phyloP scores from a whole-genome alignment of 2,797 vertebrate species.

The Siniperca undulata region DNA sequence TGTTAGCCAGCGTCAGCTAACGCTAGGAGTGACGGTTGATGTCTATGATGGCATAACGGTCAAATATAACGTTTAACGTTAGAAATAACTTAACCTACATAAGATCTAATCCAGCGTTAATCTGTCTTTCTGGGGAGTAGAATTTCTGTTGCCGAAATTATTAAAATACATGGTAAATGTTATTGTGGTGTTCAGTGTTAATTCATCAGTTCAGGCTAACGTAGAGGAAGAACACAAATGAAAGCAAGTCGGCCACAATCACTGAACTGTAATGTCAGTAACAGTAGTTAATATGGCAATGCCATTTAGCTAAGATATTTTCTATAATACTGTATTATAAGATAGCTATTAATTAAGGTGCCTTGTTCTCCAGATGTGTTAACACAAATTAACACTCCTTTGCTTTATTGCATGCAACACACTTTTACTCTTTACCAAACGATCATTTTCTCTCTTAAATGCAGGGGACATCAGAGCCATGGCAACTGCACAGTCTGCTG shows the following conservation, averaged over 20 bases:
- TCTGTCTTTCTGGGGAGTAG: background rate
- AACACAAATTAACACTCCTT: too few relatives aligned
- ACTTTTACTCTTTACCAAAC: background rate
- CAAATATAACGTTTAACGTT: background rate
- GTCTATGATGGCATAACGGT: background rate
- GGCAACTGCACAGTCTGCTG: slow-evolving; percentile 90
- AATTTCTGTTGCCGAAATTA: background rate
- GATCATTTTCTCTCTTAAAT: slow-evolving; percentile 2
- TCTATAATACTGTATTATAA: background rate
- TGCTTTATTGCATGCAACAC: background rate
- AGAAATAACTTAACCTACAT: background rate
- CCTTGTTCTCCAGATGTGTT: background rate
- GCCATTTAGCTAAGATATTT: too few relatives aligned
- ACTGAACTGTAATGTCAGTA: background rate
- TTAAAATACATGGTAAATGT: background rate
- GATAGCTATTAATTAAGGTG: background rate
- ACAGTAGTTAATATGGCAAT: background rate
- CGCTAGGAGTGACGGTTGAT: background rate
- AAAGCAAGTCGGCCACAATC: too few relatives aligned
- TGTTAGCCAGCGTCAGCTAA: slow-evolving; percentile 50
- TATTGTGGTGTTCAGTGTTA: background rate
- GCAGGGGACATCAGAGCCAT: slow-evolving; percentile 78
- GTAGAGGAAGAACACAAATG: background rate
- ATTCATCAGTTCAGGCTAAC: background rate
- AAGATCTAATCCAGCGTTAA: background rate